Evolutionary conservation across 2,797 vertebrate genomes (phyloP).

Genomic region (Sebastes nivosus): DNA sequence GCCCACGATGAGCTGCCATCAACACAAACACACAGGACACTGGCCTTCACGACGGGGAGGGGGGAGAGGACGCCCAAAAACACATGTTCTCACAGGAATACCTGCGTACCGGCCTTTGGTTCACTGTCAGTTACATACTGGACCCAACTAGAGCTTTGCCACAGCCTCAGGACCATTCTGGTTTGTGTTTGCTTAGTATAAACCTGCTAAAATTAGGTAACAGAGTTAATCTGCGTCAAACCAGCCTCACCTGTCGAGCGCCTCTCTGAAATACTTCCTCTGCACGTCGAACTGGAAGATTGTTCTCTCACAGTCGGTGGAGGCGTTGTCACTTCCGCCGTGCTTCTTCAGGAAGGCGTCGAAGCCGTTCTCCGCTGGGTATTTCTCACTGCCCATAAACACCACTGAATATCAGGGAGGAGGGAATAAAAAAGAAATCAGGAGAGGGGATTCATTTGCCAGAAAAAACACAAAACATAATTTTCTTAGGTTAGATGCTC

Average conservation of each 20-base stretch:
- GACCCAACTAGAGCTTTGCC: not conserved
- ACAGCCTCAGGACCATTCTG: not conserved
- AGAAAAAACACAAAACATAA: not conserved
- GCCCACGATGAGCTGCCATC: not conserved
- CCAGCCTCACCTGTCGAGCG: conserved; percentile 89
- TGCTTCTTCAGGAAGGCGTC: conserved; percentile 97
- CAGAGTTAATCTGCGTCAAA: not conserved
- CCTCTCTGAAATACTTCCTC: conserved; percentile 92
- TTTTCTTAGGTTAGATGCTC: not conserved
- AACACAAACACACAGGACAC: not conserved
- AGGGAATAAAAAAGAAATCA: not conserved
- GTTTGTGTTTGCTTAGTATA: not conserved
- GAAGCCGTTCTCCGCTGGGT: conserved; percentile 94
- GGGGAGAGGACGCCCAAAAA: not conserved
- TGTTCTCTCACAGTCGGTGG: conserved; percentile 95
- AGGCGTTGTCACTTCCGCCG: conserved; percentile 94
- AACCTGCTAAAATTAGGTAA: not conserved
- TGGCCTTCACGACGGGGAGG: not conserved
- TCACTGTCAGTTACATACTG: not conserved
- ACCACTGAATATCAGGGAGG: conserved; percentile 85
- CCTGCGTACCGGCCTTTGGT: not conserved
- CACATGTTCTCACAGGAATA: not conserved
- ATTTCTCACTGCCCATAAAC: conserved; percentile 98
- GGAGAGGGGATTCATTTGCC: not conserved
- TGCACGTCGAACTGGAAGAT: conserved; percentile 97